Evolutionary conservation across 2,888 invertebrate species (phyloP).

Genomic region (Lasius fuliginosus): DNA sequence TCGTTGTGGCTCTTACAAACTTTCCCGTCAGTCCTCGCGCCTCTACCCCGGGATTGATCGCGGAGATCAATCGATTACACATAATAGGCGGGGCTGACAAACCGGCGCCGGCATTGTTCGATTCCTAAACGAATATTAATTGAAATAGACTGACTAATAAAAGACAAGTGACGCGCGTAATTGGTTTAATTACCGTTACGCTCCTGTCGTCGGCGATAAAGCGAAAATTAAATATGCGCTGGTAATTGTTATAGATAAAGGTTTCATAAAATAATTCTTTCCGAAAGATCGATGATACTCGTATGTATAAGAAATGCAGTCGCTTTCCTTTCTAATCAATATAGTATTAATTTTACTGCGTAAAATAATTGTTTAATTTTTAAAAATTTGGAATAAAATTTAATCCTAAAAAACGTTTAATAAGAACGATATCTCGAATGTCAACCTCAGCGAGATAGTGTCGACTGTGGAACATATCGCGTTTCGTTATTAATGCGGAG

Average conservation of each 20-base stretch:
- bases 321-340: neutral
- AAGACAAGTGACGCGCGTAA: conserved; percentile 28
- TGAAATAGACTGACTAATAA: conserved; percentile 51
- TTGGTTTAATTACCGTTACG: conserved; percentile 45
- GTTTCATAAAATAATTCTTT: conserved; percentile 17
- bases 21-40: neutral
- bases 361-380: neutral
- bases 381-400: neutral
- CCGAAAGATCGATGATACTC: neutral
- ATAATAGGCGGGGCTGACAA: conserved; percentile 23
- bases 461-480: neutral
- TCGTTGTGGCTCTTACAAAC: neutral
- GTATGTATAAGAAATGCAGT: neutral
- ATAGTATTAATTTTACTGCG: neutral
- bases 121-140: conserved; percentile 45
- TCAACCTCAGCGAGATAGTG: neutral
- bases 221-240: conserved; percentile 22
- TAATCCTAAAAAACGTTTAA: neutral
- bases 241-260: conserved; percentile 47
- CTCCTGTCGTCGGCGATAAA: conserved; percentile 34
- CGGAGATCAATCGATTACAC: conserved; percentile 45
- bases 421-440: neutral
- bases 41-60: neutral
- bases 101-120: conserved; percentile 17
- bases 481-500: neutral